Percentiles rank a stretch among this genome's conserved stretches.
Conservation (phyloP, 2,888 invertebrate genomes). For the Podotricha telesiphe region DNA sequence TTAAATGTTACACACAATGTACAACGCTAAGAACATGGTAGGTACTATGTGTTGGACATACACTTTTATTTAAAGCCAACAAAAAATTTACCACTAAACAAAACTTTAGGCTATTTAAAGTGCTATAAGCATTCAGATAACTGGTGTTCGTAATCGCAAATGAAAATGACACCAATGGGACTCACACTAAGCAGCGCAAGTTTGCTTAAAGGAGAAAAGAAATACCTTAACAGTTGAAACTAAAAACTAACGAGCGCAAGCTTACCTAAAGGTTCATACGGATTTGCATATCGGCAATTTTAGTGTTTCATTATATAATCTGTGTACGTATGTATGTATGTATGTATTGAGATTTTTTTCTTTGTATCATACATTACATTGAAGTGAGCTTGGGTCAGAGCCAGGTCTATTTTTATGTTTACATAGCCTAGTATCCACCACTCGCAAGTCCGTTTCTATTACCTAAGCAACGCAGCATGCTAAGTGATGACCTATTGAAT, state of each 20-base stretch:
- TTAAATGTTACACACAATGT: too few species aligned
- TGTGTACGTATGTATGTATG: slow-evolving; percentile 23
- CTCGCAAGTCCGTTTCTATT: slow-evolving; percentile 7
- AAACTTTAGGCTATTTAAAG: slow-evolving; percentile 19
- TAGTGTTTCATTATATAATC: slow-evolving; percentile 33
- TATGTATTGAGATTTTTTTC: slow-evolving; percentile 41
- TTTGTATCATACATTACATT: slow-evolving; percentile 28
- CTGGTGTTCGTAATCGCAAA: slow-evolving; percentile 43
- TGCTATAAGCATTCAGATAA: slow-evolving; percentile 39
- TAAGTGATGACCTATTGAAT: slow-evolving; percentile 18
- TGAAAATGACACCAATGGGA: slow-evolving; percentile 45
- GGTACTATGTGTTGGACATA: too few species aligned
- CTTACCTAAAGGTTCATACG: slow-evolving; percentile 52
- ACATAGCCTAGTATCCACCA: slow-evolving; percentile 23
- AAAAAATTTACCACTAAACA: slow-evolving; percentile 3
- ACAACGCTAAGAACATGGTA: too few species aligned
- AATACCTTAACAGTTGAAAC: slow-evolving; percentile 46
- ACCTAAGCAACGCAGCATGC: slow-evolving; percentile 8
- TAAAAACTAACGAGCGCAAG: slow-evolving; percentile 52
- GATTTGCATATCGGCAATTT: slow-evolving; percentile 47
- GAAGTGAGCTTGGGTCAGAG: slow-evolving; percentile 33
- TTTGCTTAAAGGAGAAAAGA: slow-evolving; percentile 46
- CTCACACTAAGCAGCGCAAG: slow-evolving; percentile 39
- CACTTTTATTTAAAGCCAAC: too few species aligned
- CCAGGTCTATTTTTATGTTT: slow-evolving; percentile 35